Conservation (phyloP, 2,888 invertebrate species). For the Plagodis dolabraria region DNA sequence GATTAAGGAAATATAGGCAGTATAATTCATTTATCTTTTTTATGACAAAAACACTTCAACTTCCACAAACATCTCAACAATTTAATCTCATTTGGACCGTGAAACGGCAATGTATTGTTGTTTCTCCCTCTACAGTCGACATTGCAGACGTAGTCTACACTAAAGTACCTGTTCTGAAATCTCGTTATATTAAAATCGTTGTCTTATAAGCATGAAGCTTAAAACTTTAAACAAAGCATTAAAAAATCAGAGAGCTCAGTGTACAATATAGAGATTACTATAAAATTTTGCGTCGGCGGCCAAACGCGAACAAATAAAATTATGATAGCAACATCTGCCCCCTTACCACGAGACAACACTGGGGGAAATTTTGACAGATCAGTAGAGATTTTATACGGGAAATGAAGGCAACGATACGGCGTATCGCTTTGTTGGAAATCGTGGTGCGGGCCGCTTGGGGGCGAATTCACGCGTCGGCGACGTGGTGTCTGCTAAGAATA, state of each 20-base stretch:
- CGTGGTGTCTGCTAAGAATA: constrained; percentile 52
- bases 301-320: constrained; percentile 48
- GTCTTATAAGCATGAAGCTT: background rate
- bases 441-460: constrained; percentile 46
- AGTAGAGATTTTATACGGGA: constrained; percentile 5
- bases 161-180: too few species aligned
- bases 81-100: too few species aligned
- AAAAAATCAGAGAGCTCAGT: constrained; percentile 31
- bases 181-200: too few species aligned
- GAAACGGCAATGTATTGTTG: too few species aligned
- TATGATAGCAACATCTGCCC: constrained; percentile 45
- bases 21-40: too few species aligned
- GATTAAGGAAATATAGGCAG: too few species aligned
- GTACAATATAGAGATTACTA: constrained; percentile 34
- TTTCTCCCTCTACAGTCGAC: too few species aligned
- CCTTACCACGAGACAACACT: constrained; percentile 42
- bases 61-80: too few species aligned
- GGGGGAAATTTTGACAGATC: background rate
- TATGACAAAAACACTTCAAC: too few species aligned
- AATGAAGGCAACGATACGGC: constrained; percentile 5
- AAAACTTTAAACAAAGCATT: constrained; percentile 20
- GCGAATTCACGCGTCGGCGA: constrained; percentile 53
- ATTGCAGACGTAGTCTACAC: too few species aligned
- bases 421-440: constrained; percentile 26
- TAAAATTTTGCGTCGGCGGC: constrained; percentile 36